Evolutionary conservation across 2,797 vertebrate species (phyloP).

Genomic region (Rhinophrynus dorsalis): DNA sequence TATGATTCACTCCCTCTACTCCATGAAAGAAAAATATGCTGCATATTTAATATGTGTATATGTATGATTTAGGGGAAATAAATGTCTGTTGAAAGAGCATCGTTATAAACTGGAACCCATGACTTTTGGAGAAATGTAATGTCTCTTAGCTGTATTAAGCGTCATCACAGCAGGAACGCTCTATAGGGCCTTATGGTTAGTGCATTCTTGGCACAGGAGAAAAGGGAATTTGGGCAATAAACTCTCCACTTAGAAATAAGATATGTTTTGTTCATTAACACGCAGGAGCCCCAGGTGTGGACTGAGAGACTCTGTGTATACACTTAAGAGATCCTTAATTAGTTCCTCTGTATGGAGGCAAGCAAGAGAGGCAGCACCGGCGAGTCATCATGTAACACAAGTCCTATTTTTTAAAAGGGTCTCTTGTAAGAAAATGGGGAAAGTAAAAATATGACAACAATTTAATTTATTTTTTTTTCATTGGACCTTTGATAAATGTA

Average conservation of each 20-base stretch:
- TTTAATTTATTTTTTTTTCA: constrained; percentile 6
- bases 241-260: constrained; percentile 34
- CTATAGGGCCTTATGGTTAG: constrained; percentile 9
- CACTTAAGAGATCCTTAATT: constrained; percentile 35
- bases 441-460: constrained; percentile 3
- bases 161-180: constrained; percentile 1
- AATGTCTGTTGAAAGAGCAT: too few species aligned
- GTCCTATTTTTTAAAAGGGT: not conserved
- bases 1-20: too few species aligned
- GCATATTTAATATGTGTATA: too few species aligned
- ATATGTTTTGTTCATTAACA: constrained; percentile 37
- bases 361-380: not conserved
- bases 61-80: too few species aligned
- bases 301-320: constrained; percentile 38
- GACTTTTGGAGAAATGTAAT: too few species aligned
- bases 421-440: not conserved
- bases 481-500: too few species aligned
- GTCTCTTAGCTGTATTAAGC: not conserved
- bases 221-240: constrained; percentile 34
- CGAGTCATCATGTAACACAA: constrained; percentile 25
- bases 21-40: too few species aligned
- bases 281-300: constrained; percentile 17
- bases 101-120: too few species aligned
- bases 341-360: constrained; percentile 1
- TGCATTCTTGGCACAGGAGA: constrained; percentile 37